phyloP scores from a whole-genome alignment of 2,797 vertebrate genomes.

The Syndactyla subalaris region DNA sequence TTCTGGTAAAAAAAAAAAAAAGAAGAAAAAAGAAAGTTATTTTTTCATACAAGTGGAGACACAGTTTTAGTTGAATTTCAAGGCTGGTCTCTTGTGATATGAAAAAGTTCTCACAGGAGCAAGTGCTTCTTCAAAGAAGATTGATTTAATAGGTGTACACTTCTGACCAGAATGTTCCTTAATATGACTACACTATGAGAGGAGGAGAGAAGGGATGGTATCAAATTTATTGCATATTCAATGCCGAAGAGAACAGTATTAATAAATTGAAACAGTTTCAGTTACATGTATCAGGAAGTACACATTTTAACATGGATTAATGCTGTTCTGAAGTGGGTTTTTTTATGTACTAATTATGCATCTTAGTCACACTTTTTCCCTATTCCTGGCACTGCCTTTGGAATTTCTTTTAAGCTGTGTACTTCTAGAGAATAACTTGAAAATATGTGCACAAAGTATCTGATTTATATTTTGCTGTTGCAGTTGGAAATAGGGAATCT shows the following conservation, averaged over 20 bases:
- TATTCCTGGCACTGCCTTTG: neutral
- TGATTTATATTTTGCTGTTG: neutral
- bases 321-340: neutral
- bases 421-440: neutral
- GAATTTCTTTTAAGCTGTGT: neutral
- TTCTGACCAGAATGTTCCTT: neutral
- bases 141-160: neutral
- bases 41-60: neutral
- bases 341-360: neutral
- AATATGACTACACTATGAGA: neutral
- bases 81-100: neutral
- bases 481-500: neutral
- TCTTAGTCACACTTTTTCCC: neutral
- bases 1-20: slow-evolving; percentile 77
- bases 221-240: neutral
- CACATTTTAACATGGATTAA: neutral
- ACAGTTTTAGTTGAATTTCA: neutral
- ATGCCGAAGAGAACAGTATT: neutral
- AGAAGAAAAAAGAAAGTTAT: neutral
- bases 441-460: neutral
- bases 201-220: neutral
- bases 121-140: neutral
- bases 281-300: neutral
- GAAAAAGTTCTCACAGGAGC: neutral
- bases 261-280: neutral